These are phyloP conservation scores for Blastobasis adustella DNA, from an alignment of 2,888 invertebrate genomes.

Conservation along the genomic window DNA sequence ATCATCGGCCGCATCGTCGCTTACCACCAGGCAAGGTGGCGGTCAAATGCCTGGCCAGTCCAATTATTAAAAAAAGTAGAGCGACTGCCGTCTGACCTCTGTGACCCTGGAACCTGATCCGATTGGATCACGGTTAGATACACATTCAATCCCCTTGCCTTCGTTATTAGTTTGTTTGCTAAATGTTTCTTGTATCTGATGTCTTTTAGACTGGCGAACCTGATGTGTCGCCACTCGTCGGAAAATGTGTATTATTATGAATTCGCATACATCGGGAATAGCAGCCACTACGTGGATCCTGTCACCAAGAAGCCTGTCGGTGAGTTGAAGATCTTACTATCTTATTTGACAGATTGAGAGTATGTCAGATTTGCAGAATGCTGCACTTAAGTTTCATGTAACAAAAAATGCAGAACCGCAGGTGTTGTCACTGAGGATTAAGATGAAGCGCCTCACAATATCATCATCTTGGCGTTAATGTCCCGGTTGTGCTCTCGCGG, in stretches of 20 bases:
- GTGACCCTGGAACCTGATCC: too few relatives aligned
- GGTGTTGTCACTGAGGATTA: neutral
- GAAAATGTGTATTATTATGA: conserved; percentile 42
- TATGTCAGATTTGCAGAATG: neutral
- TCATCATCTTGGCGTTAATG: neutral
- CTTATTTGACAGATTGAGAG: too few relatives aligned
- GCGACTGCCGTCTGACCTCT: too few relatives aligned
- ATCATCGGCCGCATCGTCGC: too few relatives aligned
- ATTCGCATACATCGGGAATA: conserved; percentile 42
- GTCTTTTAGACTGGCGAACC: conserved; percentile 32
- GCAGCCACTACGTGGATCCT: conserved; percentile 44
- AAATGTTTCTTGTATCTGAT: too few relatives aligned
- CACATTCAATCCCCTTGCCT: too few relatives aligned
- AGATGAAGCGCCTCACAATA: neutral
- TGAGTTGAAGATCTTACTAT: neutral
- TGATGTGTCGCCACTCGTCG: conserved; percentile 35
- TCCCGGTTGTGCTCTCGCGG: too few relatives aligned
- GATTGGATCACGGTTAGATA: too few relatives aligned
- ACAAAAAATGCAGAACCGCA: neutral
- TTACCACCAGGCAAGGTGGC: too few relatives aligned
- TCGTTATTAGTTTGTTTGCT: too few relatives aligned
- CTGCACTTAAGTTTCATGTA: neutral
- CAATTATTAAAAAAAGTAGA: too few relatives aligned
- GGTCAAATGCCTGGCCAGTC: too few relatives aligned
- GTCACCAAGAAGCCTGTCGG: conserved; percentile 29